Percentiles rank a stretch among this genome's conserved stretches.
Evolutionary conservation across 1,140 invertebrate species (phyloP).

Genomic region (Aphelenchoides avenae): DNA sequence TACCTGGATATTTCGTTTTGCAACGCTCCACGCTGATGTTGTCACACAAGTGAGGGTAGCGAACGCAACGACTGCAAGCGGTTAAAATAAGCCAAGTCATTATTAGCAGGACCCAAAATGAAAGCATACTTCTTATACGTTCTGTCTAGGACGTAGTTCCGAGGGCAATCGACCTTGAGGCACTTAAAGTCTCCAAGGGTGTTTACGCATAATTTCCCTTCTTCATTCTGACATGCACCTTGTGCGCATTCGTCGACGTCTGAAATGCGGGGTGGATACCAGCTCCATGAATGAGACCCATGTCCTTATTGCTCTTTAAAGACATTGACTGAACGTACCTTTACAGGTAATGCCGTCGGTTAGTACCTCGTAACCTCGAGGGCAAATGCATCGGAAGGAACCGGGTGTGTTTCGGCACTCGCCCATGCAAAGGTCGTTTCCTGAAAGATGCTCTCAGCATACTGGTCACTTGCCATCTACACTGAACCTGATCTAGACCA

Average conservation of each 20-base stretch:
- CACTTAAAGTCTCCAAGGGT: conserved; percentile 80
- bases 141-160: conserved; percentile 71
- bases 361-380: conserved; percentile 44
- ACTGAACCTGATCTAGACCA: conserved; percentile 35
- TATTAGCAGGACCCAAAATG: not conserved
- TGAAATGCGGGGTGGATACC: conserved; percentile 24
- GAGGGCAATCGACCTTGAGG: conserved; percentile 76
- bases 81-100: not conserved
- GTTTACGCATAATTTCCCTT: conserved; percentile 61
- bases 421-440: conserved; percentile 43
- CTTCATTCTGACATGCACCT: conserved; percentile 48
- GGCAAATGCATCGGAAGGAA: conserved; percentile 53
- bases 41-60: conserved; percentile 38
- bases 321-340: conserved; percentile 8
- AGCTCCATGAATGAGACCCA: too few relatives aligned
- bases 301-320: conserved; percentile 16
- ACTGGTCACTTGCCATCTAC: not conserved
- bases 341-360: conserved; percentile 53
- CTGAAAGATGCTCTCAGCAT: conserved; percentile 8
- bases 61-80: conserved; percentile 51
- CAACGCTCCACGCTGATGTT: conserved; percentile 37
- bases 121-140: conserved; percentile 72
- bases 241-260: conserved; percentile 60
- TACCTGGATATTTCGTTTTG: too few relatives aligned
- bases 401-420: conserved; percentile 48